A percentile compares a stretch with the other conserved stretches of the same genome.
Evolutionary conservation across 2,797 vertebrate genomes (phyloP).

Genomic region (Florisuga fusca): DNA sequence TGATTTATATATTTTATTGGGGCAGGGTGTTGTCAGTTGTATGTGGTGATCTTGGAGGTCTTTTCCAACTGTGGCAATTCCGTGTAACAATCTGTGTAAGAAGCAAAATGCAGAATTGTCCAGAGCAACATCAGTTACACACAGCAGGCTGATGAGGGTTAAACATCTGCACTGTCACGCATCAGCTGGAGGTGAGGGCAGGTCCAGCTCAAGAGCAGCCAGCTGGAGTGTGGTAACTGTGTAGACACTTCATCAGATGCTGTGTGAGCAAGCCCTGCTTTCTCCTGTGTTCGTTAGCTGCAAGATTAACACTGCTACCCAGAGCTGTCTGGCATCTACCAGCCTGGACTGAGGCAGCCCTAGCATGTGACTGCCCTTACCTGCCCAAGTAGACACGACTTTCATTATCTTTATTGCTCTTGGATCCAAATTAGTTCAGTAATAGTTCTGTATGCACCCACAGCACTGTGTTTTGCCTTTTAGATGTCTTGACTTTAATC

Average conservation of each 20-base stretch:
- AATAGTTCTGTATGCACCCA: not conserved
- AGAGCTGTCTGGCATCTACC: not conserved
- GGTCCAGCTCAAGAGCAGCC: not conserved
- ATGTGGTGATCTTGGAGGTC: too few relatives aligned
- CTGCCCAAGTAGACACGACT: not conserved
- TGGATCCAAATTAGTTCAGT: fast-evolving
- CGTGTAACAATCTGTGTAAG: too few relatives aligned
- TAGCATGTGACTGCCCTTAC: not conserved
- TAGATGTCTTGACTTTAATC: not conserved
- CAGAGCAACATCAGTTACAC: not conserved
- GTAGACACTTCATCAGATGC: fast-evolving
- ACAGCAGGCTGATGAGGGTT: not conserved
- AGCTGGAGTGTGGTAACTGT: not conserved
- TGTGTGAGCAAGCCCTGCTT: fast-evolving
- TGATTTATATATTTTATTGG: too few relatives aligned
- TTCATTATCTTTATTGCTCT: not conserved
- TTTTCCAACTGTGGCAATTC: too few relatives aligned
- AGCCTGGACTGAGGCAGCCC: not conserved
- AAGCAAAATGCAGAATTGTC: not conserved
- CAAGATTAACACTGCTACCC: fast-evolving
- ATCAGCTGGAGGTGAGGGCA: fast-evolving
- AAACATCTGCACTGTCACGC: not conserved
- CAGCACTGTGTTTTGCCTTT: not conserved
- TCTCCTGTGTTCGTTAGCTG: not conserved
- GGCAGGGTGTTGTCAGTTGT: too few relatives aligned